Percentiles rank a stretch among this genome's conserved stretches.
These are phyloP conservation scores for Hetaerina titia DNA, from an alignment of 2,888 invertebrate species.

Conservation along the genomic window DNA sequence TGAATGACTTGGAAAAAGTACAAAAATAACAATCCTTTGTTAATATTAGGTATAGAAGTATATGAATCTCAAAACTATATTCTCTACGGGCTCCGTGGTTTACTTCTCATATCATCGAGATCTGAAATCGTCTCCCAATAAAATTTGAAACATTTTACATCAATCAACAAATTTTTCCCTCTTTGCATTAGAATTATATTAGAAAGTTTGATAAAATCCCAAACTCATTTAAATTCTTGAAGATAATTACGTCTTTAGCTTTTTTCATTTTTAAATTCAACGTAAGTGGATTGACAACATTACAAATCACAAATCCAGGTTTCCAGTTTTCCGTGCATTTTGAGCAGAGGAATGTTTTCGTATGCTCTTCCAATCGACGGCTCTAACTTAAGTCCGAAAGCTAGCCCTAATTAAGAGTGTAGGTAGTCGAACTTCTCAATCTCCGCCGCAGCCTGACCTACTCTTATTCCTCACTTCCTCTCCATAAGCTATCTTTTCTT, in stretches of 20 bases:
- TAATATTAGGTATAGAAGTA: too few species aligned
- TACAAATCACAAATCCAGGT: not conserved
- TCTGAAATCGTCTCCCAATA: too few species aligned
- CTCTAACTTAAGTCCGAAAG: not conserved
- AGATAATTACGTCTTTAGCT: not conserved
- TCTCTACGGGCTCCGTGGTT: too few species aligned
- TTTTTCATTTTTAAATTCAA: not conserved
- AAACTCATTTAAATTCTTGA: not conserved
- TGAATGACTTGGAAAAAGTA: too few species aligned
- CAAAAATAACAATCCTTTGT: too few species aligned
- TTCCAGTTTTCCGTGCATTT: not conserved
- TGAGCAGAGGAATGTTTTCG: not conserved
- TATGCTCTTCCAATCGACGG: not conserved
- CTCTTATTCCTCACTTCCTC: not conserved
- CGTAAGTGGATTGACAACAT: not conserved
- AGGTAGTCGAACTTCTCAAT: constrained; percentile 19
- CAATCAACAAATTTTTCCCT: too few species aligned
- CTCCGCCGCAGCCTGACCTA: not conserved
- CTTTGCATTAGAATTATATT: too few species aligned
- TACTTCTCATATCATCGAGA: too few species aligned
- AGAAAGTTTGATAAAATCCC: not conserved
- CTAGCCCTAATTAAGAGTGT: not conserved
- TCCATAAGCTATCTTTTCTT: not conserved
- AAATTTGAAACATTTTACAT: too few species aligned
- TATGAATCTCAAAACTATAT: too few species aligned